Conservation (phyloP, 1,140 invertebrate species). For the Papilio polytes region DNA sequence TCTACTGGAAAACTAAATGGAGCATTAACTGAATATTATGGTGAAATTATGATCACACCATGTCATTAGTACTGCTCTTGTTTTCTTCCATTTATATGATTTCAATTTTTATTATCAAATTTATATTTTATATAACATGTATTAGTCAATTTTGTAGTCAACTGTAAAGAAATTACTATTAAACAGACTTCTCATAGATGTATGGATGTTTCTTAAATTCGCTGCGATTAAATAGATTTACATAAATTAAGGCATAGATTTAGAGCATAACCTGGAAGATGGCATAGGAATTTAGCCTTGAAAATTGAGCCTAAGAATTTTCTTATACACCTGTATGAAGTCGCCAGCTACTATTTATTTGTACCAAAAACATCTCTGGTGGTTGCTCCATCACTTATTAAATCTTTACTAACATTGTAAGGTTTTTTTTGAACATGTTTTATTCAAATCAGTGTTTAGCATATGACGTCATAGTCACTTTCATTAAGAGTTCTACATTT, state of each 20-base stretch:
- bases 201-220: too few species aligned
- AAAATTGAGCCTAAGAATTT: background rate
- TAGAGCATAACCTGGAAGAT: background rate
- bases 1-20: constrained; percentile 25
- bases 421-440: background rate
- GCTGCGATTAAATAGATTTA: too few species aligned
- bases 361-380: too few species aligned
- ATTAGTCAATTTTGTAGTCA: too few species aligned
- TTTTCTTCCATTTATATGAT: background rate
- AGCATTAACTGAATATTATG: constrained; percentile 28
- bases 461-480: background rate
- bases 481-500: constrained; percentile 4
- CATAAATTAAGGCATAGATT: too few species aligned
- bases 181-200: too few species aligned
- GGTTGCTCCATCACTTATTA: too few species aligned
- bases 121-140: background rate
- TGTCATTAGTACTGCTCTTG: background rate
- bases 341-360: too few species aligned
- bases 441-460: background rate
- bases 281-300: background rate
- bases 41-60: constrained; percentile 21
- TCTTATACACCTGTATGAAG: too few species aligned
- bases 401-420: background rate
- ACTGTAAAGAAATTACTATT: too few species aligned
- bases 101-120: background rate